phyloP scores from a whole-genome alignment of 2,888 invertebrate genomes.

The Eustalomyia histrio region DNA sequence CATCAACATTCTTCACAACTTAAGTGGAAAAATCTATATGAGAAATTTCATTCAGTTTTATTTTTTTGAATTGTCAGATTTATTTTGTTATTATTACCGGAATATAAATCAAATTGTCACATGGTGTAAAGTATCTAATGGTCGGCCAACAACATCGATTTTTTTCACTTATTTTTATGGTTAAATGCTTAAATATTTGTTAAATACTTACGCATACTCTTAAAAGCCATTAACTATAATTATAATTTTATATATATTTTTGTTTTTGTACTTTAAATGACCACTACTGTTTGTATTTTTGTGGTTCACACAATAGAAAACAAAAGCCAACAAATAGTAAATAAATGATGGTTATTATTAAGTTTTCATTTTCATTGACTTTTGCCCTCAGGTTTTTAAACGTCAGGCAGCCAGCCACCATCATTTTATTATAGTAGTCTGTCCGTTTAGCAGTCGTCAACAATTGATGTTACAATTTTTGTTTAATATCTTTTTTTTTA shows the following conservation, averaged over 20 bases:
- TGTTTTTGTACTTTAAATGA: slow-evolving; percentile 11
- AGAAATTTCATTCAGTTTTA: too few relatives aligned
- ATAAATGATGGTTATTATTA: not conserved
- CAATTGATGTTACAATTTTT: not conserved
- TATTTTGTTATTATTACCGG: too few relatives aligned
- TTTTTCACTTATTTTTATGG: not conserved
- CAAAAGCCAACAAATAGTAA: not conserved
- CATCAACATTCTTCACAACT: too few relatives aligned
- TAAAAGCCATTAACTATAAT: slow-evolving; percentile 51
- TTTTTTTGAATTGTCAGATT: too few relatives aligned
- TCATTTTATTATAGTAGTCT: not conserved
- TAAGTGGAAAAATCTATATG: too few relatives aligned
- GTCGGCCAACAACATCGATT: not conserved
- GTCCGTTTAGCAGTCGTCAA: not conserved
- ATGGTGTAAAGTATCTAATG: too few relatives aligned
- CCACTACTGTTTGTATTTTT: slow-evolving; percentile 11
- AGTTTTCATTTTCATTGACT: slow-evolving; percentile 2
- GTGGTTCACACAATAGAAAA: not conserved
- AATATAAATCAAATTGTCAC: too few relatives aligned
- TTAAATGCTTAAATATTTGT: slow-evolving; percentile 53
- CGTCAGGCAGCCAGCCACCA: not conserved
- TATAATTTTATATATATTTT: slow-evolving; percentile 26
- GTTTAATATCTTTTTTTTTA: not conserved
- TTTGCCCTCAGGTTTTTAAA: slow-evolving; percentile 15
- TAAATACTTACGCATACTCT: slow-evolving; percentile 44